Evolutionary conservation across 1,140 invertebrate species (phyloP), one percentile per base, ranked within the genome.

Genomic region (Drosophila kurseongensis): DNA sequence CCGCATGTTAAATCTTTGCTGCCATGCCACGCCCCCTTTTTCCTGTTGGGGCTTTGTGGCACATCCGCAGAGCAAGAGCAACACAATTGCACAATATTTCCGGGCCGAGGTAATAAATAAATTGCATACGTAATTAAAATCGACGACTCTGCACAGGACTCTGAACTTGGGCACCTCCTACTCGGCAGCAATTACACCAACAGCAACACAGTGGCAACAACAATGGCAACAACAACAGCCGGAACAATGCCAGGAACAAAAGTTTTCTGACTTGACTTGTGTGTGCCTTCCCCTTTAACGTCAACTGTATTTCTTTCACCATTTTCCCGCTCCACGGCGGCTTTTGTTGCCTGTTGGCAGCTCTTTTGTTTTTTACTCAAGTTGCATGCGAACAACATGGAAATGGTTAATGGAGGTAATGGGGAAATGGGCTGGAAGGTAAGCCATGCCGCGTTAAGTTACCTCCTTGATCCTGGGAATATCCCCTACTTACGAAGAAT

Each of bases 81-180:
- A 68, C 68, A 86, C 80, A 85, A 85, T 85, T 73, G 81, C 83
- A 86, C 79, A 88, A 88, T 88, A 89, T 88, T 89, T 88, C 83
- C 83, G 84, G 84, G 72, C 72, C 60, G 76, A 85, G 84, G 84
- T 89, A 89, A 89, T 89, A 89, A 89, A 89, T 89, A 89, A 89
- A 89, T 89, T 89, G 84, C 84, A 89, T 89, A 89, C 84, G 84
- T 89, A 89, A 89, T 89, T 89, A 89, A 89, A 89, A 89, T 89
- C 85, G 84, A 89, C 84, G 84, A 89, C 80, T 84, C 55, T 69
- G 81, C 76, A 75, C 68, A 71, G 79, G 75, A 59, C 80, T 67
- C 51, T 48, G 60, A 14, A 51, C 56, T 59, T 35, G 57, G 62
- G n/a, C 42, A 23, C 18, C 51, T 60, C 48, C 66, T 55, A 13